These are phyloP conservation scores for Oxyruncus cristatus DNA, from an alignment of 2,113 vertebrate species.

Conservation along the genomic window DNA sequence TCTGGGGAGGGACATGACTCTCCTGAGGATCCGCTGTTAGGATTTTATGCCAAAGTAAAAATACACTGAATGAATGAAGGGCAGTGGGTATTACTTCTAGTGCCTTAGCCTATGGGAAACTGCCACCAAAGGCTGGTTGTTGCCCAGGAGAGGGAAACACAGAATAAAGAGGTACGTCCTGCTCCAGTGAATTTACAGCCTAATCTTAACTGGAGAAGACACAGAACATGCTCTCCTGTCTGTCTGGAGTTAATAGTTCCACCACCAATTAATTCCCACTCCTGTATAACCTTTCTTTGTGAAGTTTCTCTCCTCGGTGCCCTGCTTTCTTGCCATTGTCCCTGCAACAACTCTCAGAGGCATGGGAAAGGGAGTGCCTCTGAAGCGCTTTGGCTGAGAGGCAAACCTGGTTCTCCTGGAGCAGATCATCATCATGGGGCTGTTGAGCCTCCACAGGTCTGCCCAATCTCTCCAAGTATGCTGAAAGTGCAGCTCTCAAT, in stretches of 20 bases:
- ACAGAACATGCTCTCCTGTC: neutral
- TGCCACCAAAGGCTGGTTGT: neutral
- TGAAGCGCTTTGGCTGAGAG: neutral
- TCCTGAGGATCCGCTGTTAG: neutral
- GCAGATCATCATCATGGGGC: neutral
- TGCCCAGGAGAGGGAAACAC: neutral
- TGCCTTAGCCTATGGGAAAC: neutral
- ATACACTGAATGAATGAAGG: neutral
- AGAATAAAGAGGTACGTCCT: neutral
- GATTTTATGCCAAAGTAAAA: neutral
- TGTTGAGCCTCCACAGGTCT: neutral
- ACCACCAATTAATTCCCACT: neutral
- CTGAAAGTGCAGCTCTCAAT: neutral
- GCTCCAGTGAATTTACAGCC: conserved; percentile 25
- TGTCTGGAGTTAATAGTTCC: neutral
- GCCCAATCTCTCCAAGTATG: neutral
- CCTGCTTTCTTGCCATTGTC: neutral
- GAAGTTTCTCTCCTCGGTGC: fast-evolving
- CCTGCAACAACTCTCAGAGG: neutral
- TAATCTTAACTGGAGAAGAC: neutral
- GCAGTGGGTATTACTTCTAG: neutral
- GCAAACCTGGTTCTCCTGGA: neutral
- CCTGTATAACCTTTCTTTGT: neutral
- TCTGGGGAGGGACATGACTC: neutral
- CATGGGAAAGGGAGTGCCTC: neutral